A percentile compares a stretch with the other conserved stretches of the same genome.
These are phyloP conservation scores for Asteroscopus sphinx DNA, from an alignment of 2,888 invertebrate species.

Conservation along the genomic window DNA sequence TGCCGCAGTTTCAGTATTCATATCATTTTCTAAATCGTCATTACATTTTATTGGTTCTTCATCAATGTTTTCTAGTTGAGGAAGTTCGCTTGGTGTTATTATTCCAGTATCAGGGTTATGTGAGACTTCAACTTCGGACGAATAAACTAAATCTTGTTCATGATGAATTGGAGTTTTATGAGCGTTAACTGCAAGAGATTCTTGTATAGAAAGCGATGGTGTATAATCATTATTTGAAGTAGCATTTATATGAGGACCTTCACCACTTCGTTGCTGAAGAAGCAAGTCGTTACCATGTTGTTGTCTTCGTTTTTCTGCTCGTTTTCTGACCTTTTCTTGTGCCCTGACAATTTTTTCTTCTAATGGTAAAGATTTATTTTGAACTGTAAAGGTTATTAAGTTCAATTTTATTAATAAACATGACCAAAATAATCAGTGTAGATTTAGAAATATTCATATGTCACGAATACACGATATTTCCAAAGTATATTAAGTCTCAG, in stretches of 20 bases:
- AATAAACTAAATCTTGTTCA: conserved; percentile 55
- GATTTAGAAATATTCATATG: no score
- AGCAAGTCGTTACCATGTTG: conserved; percentile 56
- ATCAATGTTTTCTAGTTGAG: conserved; percentile 3
- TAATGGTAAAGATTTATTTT: conserved; percentile 63
- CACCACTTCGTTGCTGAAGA: conserved; percentile 1
- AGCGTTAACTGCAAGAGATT: conserved; percentile 5
- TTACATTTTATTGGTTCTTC: not conserved
- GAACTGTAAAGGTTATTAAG: conserved; percentile 64
- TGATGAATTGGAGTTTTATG: conserved; percentile 53
- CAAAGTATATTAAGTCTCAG: no score
- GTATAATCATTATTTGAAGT: conserved; percentile 4
- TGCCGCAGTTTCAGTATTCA: not conserved
- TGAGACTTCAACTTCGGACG: conserved; percentile 67
- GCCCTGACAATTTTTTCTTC: conserved; percentile 77
- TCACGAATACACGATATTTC: no score
- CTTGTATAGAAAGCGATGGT: conserved; percentile 3
- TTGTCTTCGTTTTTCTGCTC: conserved; percentile 66
- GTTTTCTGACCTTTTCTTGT: conserved; percentile 73
- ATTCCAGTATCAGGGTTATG: conserved; percentile 40
- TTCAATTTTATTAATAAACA: not conserved
- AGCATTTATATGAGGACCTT: conserved; percentile 3
- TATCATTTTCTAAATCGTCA: conserved; percentile 6
- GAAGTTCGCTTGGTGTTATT: conserved; percentile 13
- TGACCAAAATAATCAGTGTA: no score